Conservation (phyloP, 92 coral and sea anemone species). For the Zoanthus solanderi region DNA sequence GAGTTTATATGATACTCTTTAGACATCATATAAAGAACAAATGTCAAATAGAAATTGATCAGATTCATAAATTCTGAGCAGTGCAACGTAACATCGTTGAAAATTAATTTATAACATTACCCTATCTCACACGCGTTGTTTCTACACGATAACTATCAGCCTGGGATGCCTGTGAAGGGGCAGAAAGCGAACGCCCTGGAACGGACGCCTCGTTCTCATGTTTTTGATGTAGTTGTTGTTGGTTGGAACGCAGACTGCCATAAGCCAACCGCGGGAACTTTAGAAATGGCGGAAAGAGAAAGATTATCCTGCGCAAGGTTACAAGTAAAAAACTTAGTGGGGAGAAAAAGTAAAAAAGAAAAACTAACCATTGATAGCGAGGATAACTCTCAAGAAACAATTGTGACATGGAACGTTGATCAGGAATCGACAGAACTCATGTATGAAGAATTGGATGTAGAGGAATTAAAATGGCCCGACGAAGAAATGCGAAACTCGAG, state of each 20-base stretch:
- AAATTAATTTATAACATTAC: no score
- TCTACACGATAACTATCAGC: no score
- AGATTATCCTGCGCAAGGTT: not conserved
- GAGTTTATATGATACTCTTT: no score
- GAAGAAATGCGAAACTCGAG: slow-evolving; percentile 81
- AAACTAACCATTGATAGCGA: slow-evolving; percentile 37
- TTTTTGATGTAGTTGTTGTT: slow-evolving; percentile 4
- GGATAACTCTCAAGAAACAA: slow-evolving; percentile 19
- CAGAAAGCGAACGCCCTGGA: slow-evolving; percentile 10
- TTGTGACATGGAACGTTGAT: slow-evolving; percentile 49
- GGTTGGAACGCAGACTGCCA: slow-evolving; percentile 29
- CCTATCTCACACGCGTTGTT: no score
- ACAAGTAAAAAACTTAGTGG: slow-evolving; percentile 30
- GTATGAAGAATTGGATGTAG: slow-evolving; percentile 73
- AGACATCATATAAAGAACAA: no score
- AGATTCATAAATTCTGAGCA: no score
- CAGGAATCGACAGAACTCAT: slow-evolving; percentile 59
- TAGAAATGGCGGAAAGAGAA: slow-evolving; percentile 45
- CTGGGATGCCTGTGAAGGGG: no score
- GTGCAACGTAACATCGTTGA: no score
- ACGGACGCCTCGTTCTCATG: slow-evolving; percentile 28
- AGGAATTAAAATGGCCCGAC: slow-evolving; percentile 90
- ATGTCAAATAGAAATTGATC: no score
- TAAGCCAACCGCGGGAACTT: slow-evolving; percentile 37
- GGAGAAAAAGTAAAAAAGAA: slow-evolving; percentile 26